Percentiles rank a stretch among this genome's conserved stretches.
Conservation (phyloP, 2,797 vertebrate genomes). For the Leptoclinus maculatus region DNA sequence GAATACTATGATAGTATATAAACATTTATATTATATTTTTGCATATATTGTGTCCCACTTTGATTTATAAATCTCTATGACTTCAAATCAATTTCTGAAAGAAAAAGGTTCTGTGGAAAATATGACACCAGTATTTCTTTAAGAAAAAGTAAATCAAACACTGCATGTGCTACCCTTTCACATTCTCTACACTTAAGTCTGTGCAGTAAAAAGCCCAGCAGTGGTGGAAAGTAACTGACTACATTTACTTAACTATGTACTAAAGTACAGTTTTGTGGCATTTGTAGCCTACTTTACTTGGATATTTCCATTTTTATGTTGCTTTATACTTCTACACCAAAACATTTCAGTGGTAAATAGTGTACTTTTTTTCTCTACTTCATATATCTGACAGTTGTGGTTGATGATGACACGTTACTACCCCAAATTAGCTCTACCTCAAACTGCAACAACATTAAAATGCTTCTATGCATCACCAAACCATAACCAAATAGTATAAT, state of each 20-base stretch:
- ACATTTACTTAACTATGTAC: not conserved
- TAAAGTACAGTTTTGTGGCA: not conserved
- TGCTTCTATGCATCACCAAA: not conserved
- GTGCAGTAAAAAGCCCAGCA: not conserved
- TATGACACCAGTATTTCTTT: not conserved
- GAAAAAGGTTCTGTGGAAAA: not conserved
- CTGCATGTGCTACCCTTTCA: not conserved
- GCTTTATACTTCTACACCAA: not conserved
- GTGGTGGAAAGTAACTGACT: not conserved
- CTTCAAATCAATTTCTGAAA: not conserved
- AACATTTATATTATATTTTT: not conserved
- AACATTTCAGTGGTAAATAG: not conserved
- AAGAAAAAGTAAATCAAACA: not conserved
- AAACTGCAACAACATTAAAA: conserved; percentile 1
- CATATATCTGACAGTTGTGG: not conserved
- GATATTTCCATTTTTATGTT: not conserved
- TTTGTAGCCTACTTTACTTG: not conserved
- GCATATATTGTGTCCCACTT: not conserved
- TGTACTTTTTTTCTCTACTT: not conserved
- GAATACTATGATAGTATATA: not conserved
- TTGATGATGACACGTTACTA: not conserved
- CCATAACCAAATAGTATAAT: not conserved
- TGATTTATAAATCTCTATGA: not conserved
- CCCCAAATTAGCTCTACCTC: not conserved
- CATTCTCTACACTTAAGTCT: not conserved